Evolutionary conservation across 2,113 vertebrate genomes (phyloP).

Genomic region (Ochotona curzoniae): DNA sequence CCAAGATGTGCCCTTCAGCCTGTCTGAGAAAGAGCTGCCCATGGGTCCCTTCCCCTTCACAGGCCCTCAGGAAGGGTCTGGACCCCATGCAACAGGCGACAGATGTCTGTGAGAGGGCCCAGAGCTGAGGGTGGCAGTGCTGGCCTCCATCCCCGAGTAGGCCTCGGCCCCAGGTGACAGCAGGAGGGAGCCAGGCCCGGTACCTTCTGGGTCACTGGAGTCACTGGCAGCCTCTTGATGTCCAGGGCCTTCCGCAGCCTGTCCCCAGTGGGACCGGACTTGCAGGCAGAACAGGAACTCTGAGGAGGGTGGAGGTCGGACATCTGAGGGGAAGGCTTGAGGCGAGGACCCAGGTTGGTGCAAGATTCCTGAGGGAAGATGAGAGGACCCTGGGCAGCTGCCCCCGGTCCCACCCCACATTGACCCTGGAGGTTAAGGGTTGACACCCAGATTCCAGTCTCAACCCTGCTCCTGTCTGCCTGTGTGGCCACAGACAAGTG

Average conservation of each 20-base stretch:
- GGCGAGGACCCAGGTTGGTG: not conserved
- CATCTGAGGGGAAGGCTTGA: not conserved
- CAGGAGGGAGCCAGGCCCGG: not conserved
- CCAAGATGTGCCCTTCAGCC: not conserved
- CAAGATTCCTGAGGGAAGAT: not conserved
- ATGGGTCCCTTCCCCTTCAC: not conserved
- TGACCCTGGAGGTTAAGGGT: not conserved
- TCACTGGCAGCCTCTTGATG: not conserved
- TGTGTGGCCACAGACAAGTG: not conserved
- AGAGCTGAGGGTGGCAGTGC: not conserved
- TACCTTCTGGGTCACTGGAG: not conserved
- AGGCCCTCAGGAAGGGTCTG: not conserved
- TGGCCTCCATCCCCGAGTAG: not conserved
- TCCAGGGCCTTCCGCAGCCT: not conserved
- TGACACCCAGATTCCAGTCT: not conserved
- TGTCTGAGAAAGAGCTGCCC: not conserved
- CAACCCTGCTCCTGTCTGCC: not conserved
- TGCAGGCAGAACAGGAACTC: not conserved
- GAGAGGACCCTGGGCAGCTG: not conserved
- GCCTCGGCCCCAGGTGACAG: not conserved
- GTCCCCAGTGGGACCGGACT: not conserved
- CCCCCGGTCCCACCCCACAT: not conserved
- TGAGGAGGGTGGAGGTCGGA: not conserved
- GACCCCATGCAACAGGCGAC: not conserved
- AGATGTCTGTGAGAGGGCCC: fast-evolving